Base-by-base conservation (phyloP, 2,797 vertebrate genomes). In the Xerus rutilus region DNA sequence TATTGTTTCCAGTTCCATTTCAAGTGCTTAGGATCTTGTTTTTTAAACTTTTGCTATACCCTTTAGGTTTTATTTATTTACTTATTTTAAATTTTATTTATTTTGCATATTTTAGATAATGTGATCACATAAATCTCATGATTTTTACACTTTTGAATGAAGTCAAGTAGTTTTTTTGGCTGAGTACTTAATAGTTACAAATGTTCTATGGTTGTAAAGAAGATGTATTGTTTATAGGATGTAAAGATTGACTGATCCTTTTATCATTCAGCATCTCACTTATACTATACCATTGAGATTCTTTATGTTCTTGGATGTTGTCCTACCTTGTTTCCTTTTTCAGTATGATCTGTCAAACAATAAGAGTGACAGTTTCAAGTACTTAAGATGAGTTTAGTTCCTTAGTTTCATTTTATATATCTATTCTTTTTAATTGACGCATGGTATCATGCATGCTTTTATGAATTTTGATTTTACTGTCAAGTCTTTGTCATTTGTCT, bases 91-190 rank as follows among this genome's bases (percentile, higher is more conserved):
- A 43, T 64, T 82, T 59, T 62, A 59, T 62, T 62, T 76, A 39
- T 72, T 86, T 28, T 35, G 5, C 6, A 57, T 89, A 76, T 64
- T 89, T 89, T 78, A 39, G 49, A 91, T 72, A 73, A 84, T 76
- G 18, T 84, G 43, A 49, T 70, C 72, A 43, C 15, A 62, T 32
- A 77, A 23, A 18, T 14, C 23, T 59, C 70, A 25, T 45, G 70
- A 23, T 54, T 91, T 88, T 94, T 25, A 45, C 14, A 65, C 12
- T 32, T 72, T 64, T 93, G 43, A 76, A 72, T 91, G 91, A 72
- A 47, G 17, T 74, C 65, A 83, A 13, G 10, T 83, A n/a, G 45
- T 20, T 77, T 77, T 83, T 77, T 43, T 64, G 17, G 13, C 67
- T 39, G 47, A 52, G 59, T 62, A 70, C 28, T 23, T 47, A 76